Percentiles rank a stretch among this genome's conserved stretches.
These are phyloP conservation scores for Lethenteron reissneri DNA, from an alignment of 2,113 vertebrate species.

Conservation along the genomic window DNA sequence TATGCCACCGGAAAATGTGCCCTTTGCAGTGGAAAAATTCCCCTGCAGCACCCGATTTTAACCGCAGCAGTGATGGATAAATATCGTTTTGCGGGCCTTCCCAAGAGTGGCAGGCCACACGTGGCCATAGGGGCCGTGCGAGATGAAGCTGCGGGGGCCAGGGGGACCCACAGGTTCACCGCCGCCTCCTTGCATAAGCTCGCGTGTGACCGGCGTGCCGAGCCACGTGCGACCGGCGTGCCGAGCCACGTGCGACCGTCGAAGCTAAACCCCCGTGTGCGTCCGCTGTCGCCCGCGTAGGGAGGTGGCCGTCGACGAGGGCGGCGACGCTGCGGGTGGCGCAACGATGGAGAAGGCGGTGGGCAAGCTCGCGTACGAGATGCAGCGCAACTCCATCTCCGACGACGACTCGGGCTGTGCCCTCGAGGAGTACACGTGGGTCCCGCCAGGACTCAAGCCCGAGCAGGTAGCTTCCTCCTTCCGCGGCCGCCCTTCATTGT, in stretches of 20 bases:
- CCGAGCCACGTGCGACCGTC: no score
- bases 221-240: no score
- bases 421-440: slow-evolving; percentile 66
- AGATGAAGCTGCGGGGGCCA: no score
- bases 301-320: slow-evolving; percentile 71
- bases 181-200: background rate
- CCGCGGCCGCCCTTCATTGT: background rate
- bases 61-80: no score
- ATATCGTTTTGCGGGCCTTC: no score
- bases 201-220: no score
- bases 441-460: slow-evolving; percentile 59
- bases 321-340: slow-evolving; percentile 34
- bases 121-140: no score
- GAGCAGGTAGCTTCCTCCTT: slow-evolving; percentile 43
- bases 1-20: no score
- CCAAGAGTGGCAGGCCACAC: no score
- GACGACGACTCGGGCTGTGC: slow-evolving; percentile 64
- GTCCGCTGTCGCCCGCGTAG: slow-evolving; percentile 19
- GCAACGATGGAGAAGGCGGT: slow-evolving; percentile 59
- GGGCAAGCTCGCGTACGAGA: slow-evolving; percentile 52
- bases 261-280: background rate
- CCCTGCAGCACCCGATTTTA: no score
- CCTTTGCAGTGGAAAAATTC: no score
- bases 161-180: slow-evolving; percentile 1
- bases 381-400: slow-evolving; percentile 53